Evolutionary conservation across 2,797 vertebrate species (phyloP), one percentile per base, ranked within the genome.

Genomic region (Falco cherrug): DNA sequence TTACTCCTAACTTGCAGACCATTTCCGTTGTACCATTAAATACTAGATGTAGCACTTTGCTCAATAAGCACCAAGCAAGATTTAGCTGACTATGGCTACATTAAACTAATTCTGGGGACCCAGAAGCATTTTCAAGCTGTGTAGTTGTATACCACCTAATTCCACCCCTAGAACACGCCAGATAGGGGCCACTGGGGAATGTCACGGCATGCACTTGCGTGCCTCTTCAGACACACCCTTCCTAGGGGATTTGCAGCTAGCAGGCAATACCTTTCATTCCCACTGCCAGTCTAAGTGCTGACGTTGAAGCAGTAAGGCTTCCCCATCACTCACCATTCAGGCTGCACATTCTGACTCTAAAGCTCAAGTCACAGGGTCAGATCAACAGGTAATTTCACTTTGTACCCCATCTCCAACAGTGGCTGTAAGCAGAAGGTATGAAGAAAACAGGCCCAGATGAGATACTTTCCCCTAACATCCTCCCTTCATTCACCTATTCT

Each of bases 61-160:
- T 37, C 60, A 13, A 0, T 1, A 16, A 56, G 12, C 1, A 25
- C 31, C 16, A 47, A 51, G 29, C 6, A 45, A n/a, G 31, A 64
- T 43, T 64, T 48, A 69, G 28, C 39, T 51, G 16, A 50, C 28
- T 33, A 39, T 7, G 19, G n/a, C 45, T 48, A 35, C 11, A 39
- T 51, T 63, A 18, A 63, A 22, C 11, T 2, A 68, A 39, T 39
- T 39, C 37, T 39, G 24, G 24, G 31, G 9, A 67, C 4, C 5
- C 33, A 26, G 39, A 13, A 31, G 9, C 10, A 10, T 63, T 33
- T 37, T n/a, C 29, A 71, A 64, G 33, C 31, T 69, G 14, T 4
- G 6, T 11, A 35, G 28, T 1, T 37, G 6, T 0, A 33, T 3
- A 63, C 20, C 33, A 21, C 67, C 35, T 50, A 56, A 0, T 6